phyloP scores from a whole-genome alignment of 1,140 invertebrate species.

The Drosophila teissieri region DNA sequence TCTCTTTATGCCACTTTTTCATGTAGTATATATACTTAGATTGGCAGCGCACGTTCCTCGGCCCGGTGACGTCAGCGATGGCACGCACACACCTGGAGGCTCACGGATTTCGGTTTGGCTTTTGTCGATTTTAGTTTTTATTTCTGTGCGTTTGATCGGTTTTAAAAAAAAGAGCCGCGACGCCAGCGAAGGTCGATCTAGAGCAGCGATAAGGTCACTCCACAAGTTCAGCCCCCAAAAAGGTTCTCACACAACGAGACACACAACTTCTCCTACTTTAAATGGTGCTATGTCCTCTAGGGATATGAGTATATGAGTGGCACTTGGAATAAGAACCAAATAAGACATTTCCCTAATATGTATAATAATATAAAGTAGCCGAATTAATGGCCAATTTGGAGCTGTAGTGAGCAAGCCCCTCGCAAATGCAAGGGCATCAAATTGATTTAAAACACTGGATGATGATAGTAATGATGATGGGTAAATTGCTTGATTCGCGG shows the following conservation, averaged over 20 bases:
- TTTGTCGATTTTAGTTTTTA: neutral
- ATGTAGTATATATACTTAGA: slow-evolving; percentile 32
- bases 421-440: slow-evolving; percentile 31
- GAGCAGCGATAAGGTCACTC: slow-evolving; percentile 15
- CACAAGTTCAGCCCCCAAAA: slow-evolving; percentile 3
- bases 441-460: slow-evolving; percentile 44
- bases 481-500: slow-evolving; percentile 55
- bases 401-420: neutral
- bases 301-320: no score
- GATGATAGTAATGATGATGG: slow-evolving; percentile 29
- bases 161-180: slow-evolving; percentile 17
- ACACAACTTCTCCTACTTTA: neutral
- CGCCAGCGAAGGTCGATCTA: slow-evolving; percentile 35
- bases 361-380: no score
- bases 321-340: neutral
- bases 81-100: slow-evolving; percentile 17
- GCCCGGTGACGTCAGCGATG: slow-evolving; percentile 40
- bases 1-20: neutral
- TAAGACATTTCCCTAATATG: no score
- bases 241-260: neutral
- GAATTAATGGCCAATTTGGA: neutral
- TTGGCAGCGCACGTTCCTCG: slow-evolving; percentile 50
- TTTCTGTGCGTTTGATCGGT: slow-evolving; percentile 31
- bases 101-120: slow-evolving; percentile 1
- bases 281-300: no score